phyloP scores from a whole-genome alignment of 2,113 vertebrate genomes.

The Miniopterus natalensis region DNA sequence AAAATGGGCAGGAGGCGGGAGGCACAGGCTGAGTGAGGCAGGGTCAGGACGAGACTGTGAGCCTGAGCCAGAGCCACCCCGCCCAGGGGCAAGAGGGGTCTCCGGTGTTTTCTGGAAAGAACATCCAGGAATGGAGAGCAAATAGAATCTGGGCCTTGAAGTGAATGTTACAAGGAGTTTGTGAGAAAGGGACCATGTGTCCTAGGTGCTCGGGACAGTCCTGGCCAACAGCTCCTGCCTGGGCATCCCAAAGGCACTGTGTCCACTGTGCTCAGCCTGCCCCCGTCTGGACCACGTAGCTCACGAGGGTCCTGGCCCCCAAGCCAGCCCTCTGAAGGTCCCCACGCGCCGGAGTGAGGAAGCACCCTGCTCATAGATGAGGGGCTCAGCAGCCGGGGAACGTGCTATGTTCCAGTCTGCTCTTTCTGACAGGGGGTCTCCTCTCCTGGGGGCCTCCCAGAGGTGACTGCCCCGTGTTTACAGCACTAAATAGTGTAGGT shows the following conservation, averaged over 20 bases:
- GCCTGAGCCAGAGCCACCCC: background rate
- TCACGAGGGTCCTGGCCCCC: accelerated
- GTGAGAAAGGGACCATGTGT: background rate
- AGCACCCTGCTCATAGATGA: accelerated
- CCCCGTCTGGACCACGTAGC: accelerated
- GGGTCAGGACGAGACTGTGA: background rate
- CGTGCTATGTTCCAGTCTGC: background rate
- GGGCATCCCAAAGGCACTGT: background rate
- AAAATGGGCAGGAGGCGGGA: accelerated
- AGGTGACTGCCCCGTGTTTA: background rate
- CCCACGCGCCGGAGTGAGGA: accelerated
- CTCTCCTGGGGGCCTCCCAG: background rate
- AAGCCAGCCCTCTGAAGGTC: accelerated
- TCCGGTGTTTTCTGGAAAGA: background rate
- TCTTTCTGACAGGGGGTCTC: background rate
- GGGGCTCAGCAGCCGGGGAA: accelerated
- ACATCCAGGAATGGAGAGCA: background rate
- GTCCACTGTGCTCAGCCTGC: background rate
- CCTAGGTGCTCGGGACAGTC: accelerated
- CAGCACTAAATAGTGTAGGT: slow-evolving; percentile 19
- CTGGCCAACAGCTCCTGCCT: background rate
- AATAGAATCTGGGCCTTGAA: accelerated
- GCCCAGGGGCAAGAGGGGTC: background rate
- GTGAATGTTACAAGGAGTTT: accelerated
- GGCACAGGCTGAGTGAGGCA: background rate